A percentile compares a stretch with the other conserved stretches of the same genome.
Conservation (phyloP, 1,140 invertebrate genomes). For the Nasonia giraulti region DNA sequence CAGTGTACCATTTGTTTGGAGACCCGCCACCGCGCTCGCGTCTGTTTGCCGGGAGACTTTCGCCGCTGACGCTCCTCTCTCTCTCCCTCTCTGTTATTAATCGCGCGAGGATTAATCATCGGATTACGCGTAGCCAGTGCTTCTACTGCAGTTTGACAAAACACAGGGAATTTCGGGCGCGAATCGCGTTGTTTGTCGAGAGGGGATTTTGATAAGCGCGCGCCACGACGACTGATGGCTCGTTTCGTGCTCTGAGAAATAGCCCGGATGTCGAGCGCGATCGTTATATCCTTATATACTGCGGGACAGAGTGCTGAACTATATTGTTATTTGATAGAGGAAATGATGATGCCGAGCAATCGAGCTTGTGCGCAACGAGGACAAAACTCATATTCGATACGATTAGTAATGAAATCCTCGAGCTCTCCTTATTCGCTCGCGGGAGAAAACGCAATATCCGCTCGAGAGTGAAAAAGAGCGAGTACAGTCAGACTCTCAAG, state of each 20-base stretch:
- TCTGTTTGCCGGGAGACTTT: background rate
- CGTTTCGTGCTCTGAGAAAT: too few relatives aligned
- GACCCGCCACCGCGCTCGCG: too few relatives aligned
- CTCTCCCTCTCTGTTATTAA: background rate
- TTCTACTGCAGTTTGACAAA: background rate
- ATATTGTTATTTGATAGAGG: too few relatives aligned
- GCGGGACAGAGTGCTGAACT: too few relatives aligned
- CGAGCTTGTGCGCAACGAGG: too few relatives aligned
- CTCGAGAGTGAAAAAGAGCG: background rate
- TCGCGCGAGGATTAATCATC: constrained; percentile 5
- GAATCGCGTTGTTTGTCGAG: too few relatives aligned
- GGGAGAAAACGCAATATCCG: background rate
- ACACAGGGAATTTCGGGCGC: background rate
- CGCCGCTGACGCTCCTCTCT: background rate
- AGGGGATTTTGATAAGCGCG: too few relatives aligned
- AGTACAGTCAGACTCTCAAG: background rate
- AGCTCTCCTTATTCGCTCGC: background rate
- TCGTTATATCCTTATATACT: too few relatives aligned
- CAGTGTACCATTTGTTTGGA: background rate
- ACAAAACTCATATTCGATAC: too few relatives aligned
- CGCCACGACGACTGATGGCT: too few relatives aligned
- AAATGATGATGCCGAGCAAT: too few relatives aligned
- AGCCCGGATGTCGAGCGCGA: too few relatives aligned
- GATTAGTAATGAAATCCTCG: background rate
- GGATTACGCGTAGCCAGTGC: background rate